Percentiles rank a stretch among this genome's conserved stretches.
phyloP scores from a whole-genome alignment of 2,888 invertebrate species.

The Seira musarum region DNA sequence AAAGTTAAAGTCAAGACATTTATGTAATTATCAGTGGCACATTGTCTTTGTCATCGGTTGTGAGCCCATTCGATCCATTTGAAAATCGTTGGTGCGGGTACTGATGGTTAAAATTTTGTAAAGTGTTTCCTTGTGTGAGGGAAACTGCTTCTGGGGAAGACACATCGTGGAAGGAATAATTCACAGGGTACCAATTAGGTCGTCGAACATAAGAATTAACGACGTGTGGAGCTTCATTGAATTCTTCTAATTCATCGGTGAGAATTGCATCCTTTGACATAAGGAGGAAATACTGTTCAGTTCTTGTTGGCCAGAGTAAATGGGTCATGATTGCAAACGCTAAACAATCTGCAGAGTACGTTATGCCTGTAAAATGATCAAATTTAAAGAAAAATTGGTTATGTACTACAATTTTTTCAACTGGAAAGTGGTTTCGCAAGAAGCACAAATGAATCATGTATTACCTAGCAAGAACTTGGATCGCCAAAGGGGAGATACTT shows the following conservation, averaged over 20 bases:
- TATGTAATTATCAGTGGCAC: slow-evolving; percentile 66
- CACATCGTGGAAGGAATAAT: slow-evolving; percentile 68
- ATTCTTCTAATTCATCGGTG: slow-evolving; percentile 88
- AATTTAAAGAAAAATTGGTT: too few relatives aligned
- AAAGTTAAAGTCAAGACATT: background rate
- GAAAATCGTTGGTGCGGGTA: slow-evolving; percentile 52
- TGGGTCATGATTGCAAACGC: slow-evolving; percentile 97
- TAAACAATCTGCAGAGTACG: slow-evolving; percentile 95
- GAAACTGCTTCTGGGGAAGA: slow-evolving; percentile 67
- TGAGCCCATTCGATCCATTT: slow-evolving; percentile 36
- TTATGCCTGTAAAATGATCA: slow-evolving; percentile 83
- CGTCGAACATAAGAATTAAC: slow-evolving; percentile 72
- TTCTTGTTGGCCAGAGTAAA: slow-evolving; percentile 94
- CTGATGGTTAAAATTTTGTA: slow-evolving; percentile 53
- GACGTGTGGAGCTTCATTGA: slow-evolving; percentile 92
- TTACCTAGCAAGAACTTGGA: slow-evolving; percentile 92
- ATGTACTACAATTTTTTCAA: too few relatives aligned
- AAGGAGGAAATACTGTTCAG: slow-evolving; percentile 91
- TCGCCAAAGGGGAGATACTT: slow-evolving; percentile 95
- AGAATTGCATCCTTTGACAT: slow-evolving; percentile 75
- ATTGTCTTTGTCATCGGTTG: slow-evolving; percentile 66
- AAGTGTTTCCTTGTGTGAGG: slow-evolving; percentile 59
- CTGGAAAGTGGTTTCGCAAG: too few relatives aligned
- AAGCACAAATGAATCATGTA: background rate
- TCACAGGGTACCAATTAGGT: slow-evolving; percentile 64